Conservation (phyloP, 1,140 invertebrate species). For the Nasonia vitripennis region DNA sequence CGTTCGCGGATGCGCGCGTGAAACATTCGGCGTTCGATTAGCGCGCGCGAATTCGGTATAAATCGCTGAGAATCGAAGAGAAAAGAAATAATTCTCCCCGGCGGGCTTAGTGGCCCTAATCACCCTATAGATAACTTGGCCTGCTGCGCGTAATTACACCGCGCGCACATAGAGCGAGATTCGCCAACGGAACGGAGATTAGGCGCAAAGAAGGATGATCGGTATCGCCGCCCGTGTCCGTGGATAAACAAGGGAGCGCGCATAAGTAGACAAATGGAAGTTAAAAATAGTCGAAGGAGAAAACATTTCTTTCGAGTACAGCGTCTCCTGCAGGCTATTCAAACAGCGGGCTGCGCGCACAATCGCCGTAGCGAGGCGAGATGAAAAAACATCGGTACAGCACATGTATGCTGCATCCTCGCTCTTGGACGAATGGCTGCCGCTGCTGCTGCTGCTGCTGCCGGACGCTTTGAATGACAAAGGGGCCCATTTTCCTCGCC, state of each 20-base stretch:
- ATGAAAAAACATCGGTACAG: conserved; percentile 13
- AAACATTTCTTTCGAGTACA: neutral
- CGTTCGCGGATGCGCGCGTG: no score
- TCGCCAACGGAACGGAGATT: no score
- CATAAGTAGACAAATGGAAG: neutral
- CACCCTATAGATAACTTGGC: no score
- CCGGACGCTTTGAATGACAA: conserved; percentile 47
- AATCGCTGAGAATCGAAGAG: neutral
- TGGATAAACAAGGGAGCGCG: no score
- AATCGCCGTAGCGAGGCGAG: no score
- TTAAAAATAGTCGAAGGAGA: neutral
- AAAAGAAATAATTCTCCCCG: neutral
- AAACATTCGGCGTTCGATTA: no score
- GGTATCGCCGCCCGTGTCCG: no score
- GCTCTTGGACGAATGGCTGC: neutral
- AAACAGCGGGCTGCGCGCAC: no score
- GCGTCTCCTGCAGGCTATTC: neutral
- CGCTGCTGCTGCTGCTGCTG: neutral
- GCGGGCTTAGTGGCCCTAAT: neutral
- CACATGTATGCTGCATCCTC: neutral
- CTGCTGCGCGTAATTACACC: no score
- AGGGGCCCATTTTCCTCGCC: conserved; percentile 23
- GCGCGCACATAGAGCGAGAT: no score
- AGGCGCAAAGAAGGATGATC: no score
- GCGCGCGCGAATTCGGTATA: no score